Percentiles rank a stretch among this genome's conserved stretches.
Conservation (phyloP, 2,888 invertebrate species). For the Oscheius sp. region DNA sequence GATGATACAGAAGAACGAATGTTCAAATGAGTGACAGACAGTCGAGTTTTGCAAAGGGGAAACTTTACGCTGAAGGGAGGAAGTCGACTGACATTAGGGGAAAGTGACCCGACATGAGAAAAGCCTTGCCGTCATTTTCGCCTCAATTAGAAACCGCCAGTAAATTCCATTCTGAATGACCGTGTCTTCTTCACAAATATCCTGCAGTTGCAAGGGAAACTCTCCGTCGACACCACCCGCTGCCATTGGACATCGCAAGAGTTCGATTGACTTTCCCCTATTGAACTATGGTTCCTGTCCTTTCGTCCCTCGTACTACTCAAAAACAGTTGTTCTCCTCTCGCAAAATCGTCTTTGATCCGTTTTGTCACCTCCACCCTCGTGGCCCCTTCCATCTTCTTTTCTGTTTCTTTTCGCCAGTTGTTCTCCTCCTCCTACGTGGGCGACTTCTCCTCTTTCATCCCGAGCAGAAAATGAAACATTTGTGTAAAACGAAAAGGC, state of each 20-base stretch:
- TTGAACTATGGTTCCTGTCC: neutral
- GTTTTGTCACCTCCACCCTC: slow-evolving; percentile 4
- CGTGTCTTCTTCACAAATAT: no score
- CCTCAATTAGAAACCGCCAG: no score
- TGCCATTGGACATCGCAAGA: no score
- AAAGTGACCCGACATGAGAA: no score
- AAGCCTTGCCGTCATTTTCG: no score
- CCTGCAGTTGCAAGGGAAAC: no score
- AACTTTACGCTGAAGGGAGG: no score
- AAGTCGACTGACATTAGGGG: no score
- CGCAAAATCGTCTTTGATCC: neutral
- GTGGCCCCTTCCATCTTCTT: neutral
- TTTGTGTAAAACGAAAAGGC: slow-evolving; percentile 1
- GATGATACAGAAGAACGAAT: neutral
- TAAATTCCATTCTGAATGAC: no score
- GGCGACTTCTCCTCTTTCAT: slow-evolving; percentile 1
- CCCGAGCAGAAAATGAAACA: slow-evolving; percentile 23
- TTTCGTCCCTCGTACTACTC: neutral
- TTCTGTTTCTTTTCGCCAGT: slow-evolving; percentile 22
- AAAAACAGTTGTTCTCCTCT: neutral
- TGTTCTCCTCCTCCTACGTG: slow-evolving; percentile 13
- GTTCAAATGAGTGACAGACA: no score
- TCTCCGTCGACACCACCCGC: no score
- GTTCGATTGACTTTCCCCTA: neutral
- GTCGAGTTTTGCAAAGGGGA: no score